Evolutionary conservation across 2,888 invertebrate genomes (phyloP).

Genomic region (Panzeria rudis): DNA sequence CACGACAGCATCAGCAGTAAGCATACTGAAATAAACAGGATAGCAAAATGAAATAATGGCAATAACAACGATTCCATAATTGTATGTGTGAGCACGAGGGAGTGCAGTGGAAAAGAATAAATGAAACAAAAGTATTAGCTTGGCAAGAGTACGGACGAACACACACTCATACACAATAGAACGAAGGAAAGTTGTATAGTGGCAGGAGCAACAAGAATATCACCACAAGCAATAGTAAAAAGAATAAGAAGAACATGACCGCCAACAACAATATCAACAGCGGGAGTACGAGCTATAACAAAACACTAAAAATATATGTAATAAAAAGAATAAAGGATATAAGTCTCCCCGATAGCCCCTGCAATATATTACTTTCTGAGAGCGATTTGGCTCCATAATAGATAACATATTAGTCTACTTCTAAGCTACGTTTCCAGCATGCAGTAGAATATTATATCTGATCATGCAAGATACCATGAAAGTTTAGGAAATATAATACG

Average conservation of each 20-base stretch:
- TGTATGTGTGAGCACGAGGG: conserved; percentile 31
- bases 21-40: conserved; percentile 39
- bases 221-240: conserved; percentile 32
- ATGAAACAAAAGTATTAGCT: conserved; percentile 69
- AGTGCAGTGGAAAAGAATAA: conserved; percentile 42
- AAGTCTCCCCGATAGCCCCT: too few species aligned
- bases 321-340: not conserved
- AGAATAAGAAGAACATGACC: conserved; percentile 47
- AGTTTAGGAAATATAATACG: too few species aligned
- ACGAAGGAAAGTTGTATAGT: not conserved
- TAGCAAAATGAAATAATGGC: conserved; percentile 39
- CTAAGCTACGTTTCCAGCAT: too few species aligned
- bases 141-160: conserved; percentile 39
- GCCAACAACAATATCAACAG: conserved; percentile 43
- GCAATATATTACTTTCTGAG: not conserved
- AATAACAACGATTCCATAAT: conserved; percentile 19
- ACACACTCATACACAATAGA: not conserved
- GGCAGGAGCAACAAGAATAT: conserved; percentile 49
- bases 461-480: too few species aligned
- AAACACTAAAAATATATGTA: not conserved
- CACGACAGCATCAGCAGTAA: not conserved
- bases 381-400: too few species aligned
- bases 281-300: conserved; percentile 19
- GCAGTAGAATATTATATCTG: too few species aligned
- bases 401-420: too few species aligned